Conservation (phyloP, 2,888 invertebrate genomes). For the Myathropa florea region DNA sequence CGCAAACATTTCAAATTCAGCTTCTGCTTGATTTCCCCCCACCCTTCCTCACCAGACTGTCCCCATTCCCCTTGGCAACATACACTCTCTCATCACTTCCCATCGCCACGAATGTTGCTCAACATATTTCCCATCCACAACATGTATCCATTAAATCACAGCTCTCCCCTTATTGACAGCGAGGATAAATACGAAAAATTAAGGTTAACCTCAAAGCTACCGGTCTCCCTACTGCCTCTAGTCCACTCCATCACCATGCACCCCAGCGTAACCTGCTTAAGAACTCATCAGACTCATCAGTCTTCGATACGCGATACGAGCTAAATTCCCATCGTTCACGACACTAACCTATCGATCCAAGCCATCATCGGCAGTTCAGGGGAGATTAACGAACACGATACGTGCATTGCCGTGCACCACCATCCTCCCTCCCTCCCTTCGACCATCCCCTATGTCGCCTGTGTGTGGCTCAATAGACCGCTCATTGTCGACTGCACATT, state of each 20-base stretch:
- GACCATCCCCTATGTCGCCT: background rate
- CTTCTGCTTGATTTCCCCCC: too few relatives aligned
- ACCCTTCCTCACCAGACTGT: too few relatives aligned
- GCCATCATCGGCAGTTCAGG: slow-evolving; percentile 85
- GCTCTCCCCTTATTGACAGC: background rate
- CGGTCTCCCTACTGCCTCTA: background rate
- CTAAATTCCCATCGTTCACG: slow-evolving; percentile 83
- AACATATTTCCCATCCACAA: background rate
- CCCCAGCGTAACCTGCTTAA: background rate
- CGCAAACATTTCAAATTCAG: too few relatives aligned
- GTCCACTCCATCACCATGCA: background rate
- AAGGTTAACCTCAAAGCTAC: background rate
- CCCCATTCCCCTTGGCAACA: too few relatives aligned
- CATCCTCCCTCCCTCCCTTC: background rate
- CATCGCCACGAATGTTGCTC: background rate
- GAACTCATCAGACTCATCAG: background rate
- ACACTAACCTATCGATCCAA: slow-evolving; percentile 84
- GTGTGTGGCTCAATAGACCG: slow-evolving; percentile 24
- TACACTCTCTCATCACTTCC: too few relatives aligned
- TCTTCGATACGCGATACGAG: slow-evolving; percentile 73
- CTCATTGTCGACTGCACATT: slow-evolving; percentile 84
- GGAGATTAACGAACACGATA: slow-evolving; percentile 82
- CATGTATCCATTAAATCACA: background rate
- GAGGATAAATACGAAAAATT: background rate
- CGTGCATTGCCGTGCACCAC: slow-evolving; percentile 81